Percentiles rank a stretch among this genome's conserved stretches.
Conservation (phyloP, 2,113 vertebrate species). For the Nycticryphes semicollaris region DNA sequence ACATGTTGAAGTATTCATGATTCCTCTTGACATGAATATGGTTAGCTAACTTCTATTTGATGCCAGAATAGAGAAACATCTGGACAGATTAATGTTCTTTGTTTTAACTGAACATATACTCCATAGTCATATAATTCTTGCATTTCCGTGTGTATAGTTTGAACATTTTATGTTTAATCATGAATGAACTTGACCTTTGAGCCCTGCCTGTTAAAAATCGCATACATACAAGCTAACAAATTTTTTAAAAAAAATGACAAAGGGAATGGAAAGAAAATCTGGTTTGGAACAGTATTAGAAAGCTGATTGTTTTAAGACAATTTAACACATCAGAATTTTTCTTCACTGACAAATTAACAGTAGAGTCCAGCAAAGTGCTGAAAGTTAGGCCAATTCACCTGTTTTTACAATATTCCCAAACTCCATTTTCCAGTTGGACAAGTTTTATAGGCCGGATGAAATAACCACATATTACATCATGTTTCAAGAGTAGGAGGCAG, state of each 20-base stretch:
- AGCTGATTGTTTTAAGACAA: not conserved
- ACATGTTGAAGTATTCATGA: not conserved
- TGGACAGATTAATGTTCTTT: not conserved
- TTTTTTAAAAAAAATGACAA: not conserved
- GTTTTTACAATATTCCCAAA: not conserved
- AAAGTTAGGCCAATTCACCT: not conserved
- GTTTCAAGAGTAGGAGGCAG: constrained; percentile 15
- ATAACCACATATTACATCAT: not conserved
- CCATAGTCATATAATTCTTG: not conserved
- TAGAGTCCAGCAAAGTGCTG: not conserved
- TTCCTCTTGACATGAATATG: not conserved
- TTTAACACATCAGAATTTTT: not conserved
- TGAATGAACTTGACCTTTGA: not conserved
- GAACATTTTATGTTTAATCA: not conserved
- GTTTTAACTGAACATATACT: not conserved
- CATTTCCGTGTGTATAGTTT: not conserved
- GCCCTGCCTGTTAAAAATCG: not conserved
- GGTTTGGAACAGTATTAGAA: not conserved
- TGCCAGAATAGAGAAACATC: not conserved
- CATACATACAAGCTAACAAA: not conserved
- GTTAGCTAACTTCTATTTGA: not conserved
- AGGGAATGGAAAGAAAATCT: not conserved
- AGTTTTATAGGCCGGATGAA: constrained; percentile 29
- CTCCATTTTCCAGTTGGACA: constrained; percentile 29
- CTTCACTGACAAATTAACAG: not conserved